These are phyloP conservation scores for Epinephelus awoara DNA, from an alignment of 2,797 vertebrate species.

Conservation along the genomic window DNA sequence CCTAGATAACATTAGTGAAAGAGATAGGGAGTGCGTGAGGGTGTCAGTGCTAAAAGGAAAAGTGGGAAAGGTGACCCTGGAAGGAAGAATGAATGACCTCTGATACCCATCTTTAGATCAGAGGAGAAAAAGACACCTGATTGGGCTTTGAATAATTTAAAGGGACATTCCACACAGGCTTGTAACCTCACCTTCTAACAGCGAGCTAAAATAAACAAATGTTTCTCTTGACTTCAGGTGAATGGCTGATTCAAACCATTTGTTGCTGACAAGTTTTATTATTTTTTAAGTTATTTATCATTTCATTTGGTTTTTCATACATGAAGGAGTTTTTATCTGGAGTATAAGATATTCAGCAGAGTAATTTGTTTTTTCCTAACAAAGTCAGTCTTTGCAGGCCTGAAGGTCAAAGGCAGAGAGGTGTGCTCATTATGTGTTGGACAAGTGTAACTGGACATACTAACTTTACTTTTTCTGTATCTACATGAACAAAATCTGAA, in stretches of 20 bases:
- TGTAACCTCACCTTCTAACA: constrained; percentile 76
- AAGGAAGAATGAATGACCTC: constrained; percentile 91
- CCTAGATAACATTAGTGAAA: constrained; percentile 78
- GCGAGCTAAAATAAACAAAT: constrained; percentile 81
- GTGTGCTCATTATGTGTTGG: neutral
- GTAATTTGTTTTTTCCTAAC: constrained; percentile 35
- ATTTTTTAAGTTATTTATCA: constrained; percentile 68
- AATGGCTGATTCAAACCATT: constrained; percentile 72
- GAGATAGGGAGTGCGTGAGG: constrained; percentile 75
- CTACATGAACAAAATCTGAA: neutral
- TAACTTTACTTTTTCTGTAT: neutral
- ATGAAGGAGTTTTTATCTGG: constrained; percentile 46
- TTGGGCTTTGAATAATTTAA: constrained; percentile 88
- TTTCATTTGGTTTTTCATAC: constrained; percentile 63
- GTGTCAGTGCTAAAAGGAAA: constrained; percentile 73
- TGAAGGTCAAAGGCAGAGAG: constrained; percentile 52
- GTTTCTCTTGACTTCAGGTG: constrained; percentile 80
- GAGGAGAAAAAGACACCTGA: constrained; percentile 86
- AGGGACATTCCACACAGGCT: constrained; percentile 85
- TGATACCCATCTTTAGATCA: constrained; percentile 94
- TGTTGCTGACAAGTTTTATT: constrained; percentile 52
- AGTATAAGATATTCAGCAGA: constrained; percentile 56
- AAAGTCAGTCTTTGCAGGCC: neutral
- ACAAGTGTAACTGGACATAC: neutral
- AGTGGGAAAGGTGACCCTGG: constrained; percentile 91